Conservation (phyloP, 2,113 vertebrate genomes). For the Morone saxatilis region DNA sequence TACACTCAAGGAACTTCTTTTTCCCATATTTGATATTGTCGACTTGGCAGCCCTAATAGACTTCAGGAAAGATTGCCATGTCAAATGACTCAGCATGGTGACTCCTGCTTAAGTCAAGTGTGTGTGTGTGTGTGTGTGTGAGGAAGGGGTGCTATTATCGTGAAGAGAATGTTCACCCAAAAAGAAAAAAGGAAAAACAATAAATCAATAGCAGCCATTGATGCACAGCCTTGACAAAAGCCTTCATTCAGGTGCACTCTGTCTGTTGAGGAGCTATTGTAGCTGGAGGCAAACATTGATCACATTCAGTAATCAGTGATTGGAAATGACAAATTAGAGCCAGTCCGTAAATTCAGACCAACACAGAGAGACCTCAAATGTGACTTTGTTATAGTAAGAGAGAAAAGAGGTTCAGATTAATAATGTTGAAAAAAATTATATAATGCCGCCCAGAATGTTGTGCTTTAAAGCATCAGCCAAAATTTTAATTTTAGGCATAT, state of each 20-base stretch:
- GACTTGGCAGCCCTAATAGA: slow-evolving; percentile 57
- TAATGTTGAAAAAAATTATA: not conserved
- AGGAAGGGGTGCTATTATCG: slow-evolving; percentile 42
- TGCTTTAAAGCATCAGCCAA: not conserved
- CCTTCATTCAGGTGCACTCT: slow-evolving; percentile 38
- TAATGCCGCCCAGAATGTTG: not conserved
- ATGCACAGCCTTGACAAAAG: slow-evolving; percentile 50
- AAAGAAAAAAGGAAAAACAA: slow-evolving; percentile 41
- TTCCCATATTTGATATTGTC: slow-evolving; percentile 58
- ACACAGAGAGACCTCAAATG: not conserved
- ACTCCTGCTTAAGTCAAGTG: slow-evolving; percentile 26
- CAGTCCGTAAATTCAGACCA: slow-evolving; percentile 10
- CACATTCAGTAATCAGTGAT: slow-evolving; percentile 57
- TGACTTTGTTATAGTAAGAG: not conserved
- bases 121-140: slow-evolving; percentile 8
- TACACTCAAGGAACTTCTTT: slow-evolving; percentile 22
- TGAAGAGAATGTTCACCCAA: slow-evolving; percentile 32
- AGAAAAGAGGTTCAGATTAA: not conserved
- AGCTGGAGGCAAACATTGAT: slow-evolving; percentile 58
- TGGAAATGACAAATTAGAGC: slow-evolving; percentile 50
- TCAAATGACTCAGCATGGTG: slow-evolving; percentile 69
- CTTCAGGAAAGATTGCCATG: slow-evolving; percentile 45
- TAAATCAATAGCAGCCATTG: slow-evolving; percentile 68
- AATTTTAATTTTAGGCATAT: not conserved
- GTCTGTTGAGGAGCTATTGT: slow-evolving; percentile 22